Base-by-base conservation (phyloP, 2,888 invertebrate genomes). In the Colletes collaris region DNA sequence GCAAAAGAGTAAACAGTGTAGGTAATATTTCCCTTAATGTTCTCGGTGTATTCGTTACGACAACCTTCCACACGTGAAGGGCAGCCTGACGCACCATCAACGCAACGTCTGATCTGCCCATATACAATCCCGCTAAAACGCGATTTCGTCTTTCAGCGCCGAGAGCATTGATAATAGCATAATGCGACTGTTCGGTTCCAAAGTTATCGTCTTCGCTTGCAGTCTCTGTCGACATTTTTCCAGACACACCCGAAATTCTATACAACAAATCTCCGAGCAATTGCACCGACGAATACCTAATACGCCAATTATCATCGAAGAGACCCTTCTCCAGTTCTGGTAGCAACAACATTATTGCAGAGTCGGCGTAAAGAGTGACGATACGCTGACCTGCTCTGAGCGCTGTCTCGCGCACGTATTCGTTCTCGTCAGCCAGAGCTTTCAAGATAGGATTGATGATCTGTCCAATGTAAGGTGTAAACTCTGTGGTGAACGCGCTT, bases 201-300 rank as follows among this genome's bases (percentile, higher is more conserved):
- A 99, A 99, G 93, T 99, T 99, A 92, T 99, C 99, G 92, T 99
- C 99, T 93, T 99, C 99, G 85, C 97, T 97, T 0, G 98, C 98
- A 0, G 98, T 99, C 93, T 99, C 99, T 0, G 99, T 99, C 50
- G 98, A 98, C 99, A 99, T 99, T 94, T 99, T 99, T 69, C 99
- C 99, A 44, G 98, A 97, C 0, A 99, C 99, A 65, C 99, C 99
- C 1, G 99, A 99, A 84, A 99, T 97, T 79, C 98, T 96, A 93
- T 99, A 99, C 37, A 99, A 94, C 64, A 99, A 94, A 93, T 99
- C 99, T 13, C 99, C 99, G 50, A 99, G 94, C 44, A 99, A 94
- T 92, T 99, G 99, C 6, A 99, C 98, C 0, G 98, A 98, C 89
- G 98, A 97, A 93, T 93, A 94, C 81, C 99, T 94, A 88, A 99